Conservation (phyloP, 2,113 vertebrate genomes). For the Hemichromis elongatus region DNA sequence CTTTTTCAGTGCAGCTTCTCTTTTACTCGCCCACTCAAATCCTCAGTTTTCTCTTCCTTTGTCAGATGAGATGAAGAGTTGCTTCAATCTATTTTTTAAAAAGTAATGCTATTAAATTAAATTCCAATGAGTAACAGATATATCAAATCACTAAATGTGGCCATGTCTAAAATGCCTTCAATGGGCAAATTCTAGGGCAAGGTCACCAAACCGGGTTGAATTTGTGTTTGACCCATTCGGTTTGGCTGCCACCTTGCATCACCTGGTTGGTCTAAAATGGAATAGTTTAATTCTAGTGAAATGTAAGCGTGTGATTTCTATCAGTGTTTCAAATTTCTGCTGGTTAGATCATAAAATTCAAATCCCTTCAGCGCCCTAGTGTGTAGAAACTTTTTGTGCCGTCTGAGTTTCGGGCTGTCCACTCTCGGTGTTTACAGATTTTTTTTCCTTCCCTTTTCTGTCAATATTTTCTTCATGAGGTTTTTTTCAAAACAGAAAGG, state of each 20-base stretch:
- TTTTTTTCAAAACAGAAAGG: constrained; percentile 24
- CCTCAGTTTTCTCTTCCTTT: background rate
- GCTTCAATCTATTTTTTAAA: constrained; percentile 2
- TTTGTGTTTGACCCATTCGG: background rate
- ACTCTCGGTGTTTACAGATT: background rate
- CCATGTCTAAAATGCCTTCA: background rate
- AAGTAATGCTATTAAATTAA: background rate
- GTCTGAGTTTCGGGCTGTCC: constrained; percentile 6
- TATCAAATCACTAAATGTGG: background rate
- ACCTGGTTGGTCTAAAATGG: background rate
- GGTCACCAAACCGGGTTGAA: background rate
- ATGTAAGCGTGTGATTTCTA: background rate
- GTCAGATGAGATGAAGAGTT: background rate
- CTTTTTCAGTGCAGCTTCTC: background rate
- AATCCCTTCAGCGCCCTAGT: background rate
- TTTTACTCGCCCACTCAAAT: background rate
- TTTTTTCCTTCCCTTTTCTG: background rate
- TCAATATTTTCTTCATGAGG: constrained; percentile 59
- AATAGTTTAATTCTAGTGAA: background rate
- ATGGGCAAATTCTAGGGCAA: background rate
- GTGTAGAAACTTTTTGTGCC: background rate
- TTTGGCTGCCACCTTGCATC: background rate
- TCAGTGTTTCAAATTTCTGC: background rate
- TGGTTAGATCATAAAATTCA: background rate
- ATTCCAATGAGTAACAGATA: background rate